Conservation (phyloP, 2,888 invertebrate species). For the Aplocera efformata region DNA sequence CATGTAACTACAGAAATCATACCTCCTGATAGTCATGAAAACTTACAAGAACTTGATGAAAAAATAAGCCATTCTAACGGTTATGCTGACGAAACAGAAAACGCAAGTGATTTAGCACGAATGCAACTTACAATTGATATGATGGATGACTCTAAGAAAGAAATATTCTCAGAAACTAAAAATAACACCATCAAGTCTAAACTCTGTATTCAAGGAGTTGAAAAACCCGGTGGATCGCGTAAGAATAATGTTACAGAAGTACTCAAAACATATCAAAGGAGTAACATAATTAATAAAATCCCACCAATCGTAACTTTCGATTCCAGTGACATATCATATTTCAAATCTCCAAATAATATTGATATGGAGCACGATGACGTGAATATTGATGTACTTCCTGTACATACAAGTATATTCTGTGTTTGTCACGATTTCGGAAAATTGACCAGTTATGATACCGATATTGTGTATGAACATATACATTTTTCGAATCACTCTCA, state of each 20-base stretch:
- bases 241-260: conserved; percentile 13
- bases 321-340: not conserved
- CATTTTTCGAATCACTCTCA: conserved; percentile 50
- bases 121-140: conserved; percentile 9
- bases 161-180: conserved; percentile 16
- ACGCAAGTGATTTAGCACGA: too few relatives aligned
- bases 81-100: too few relatives aligned
- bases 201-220: conserved; percentile 57
- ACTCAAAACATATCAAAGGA: conserved; percentile 47
- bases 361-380: conserved; percentile 6
- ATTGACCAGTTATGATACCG: conserved; percentile 41
- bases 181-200: conserved; percentile 42
- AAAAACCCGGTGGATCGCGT: conserved; percentile 58
- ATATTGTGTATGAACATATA: conserved; percentile 51
- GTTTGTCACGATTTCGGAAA: conserved; percentile 62
- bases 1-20: too few relatives aligned
- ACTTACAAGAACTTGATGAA: too few relatives aligned
- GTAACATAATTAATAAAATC: conserved; percentile 23
- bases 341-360: conserved; percentile 11
- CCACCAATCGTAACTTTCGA: conserved; percentile 5
- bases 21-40: too few relatives aligned
- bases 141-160: conserved; percentile 11
- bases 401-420: conserved; percentile 39
- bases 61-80: too few relatives aligned
- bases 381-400: conserved; percentile 5